Percentiles rank a stretch among this genome's conserved stretches.
These are phyloP conservation scores for Coreius guichenoti DNA, from an alignment of 2,797 vertebrate genomes.

Conservation along the genomic window DNA sequence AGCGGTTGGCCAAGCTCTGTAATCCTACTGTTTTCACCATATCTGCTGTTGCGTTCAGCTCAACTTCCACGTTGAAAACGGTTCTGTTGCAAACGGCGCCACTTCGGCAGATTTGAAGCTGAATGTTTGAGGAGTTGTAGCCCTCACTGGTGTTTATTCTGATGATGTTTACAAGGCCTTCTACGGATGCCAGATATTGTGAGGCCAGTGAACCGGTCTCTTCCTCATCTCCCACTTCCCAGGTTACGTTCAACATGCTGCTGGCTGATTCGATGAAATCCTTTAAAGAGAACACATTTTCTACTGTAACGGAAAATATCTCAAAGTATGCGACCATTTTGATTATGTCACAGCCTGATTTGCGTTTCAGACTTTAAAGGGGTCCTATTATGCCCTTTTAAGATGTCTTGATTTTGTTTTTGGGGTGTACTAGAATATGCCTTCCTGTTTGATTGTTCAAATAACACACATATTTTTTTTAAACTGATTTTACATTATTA, in stretches of 20 bases:
- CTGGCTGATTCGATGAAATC: constrained; percentile 72
- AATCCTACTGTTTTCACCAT: constrained; percentile 72
- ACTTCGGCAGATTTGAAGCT: constrained; percentile 68
- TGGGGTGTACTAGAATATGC: no score
- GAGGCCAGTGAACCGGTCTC: constrained; percentile 49
- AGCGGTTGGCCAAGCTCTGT: constrained; percentile 69
- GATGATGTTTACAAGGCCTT: constrained; percentile 73
- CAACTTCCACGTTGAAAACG: constrained; percentile 62
- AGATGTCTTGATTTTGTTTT: no score
- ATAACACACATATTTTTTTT: no score
- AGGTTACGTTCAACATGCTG: constrained; percentile 70
- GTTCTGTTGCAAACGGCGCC: constrained; percentile 56
- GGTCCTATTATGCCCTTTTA: no score
- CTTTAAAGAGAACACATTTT: constrained; percentile 64
- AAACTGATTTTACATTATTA: no score
- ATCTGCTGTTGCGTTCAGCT: constrained; percentile 54
- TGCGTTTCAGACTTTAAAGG: neutral
- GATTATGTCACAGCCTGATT: neutral
- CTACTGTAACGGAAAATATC: neutral
- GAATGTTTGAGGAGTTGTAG: constrained; percentile 64
- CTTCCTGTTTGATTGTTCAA: no score
- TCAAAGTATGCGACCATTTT: neutral
- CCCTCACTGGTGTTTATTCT: constrained; percentile 51
- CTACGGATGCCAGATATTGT: constrained; percentile 72
- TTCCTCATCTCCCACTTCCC: constrained; percentile 7